phyloP scores from a whole-genome alignment of 92 coral and sea anemone species.

The Actinostola sp. region DNA sequence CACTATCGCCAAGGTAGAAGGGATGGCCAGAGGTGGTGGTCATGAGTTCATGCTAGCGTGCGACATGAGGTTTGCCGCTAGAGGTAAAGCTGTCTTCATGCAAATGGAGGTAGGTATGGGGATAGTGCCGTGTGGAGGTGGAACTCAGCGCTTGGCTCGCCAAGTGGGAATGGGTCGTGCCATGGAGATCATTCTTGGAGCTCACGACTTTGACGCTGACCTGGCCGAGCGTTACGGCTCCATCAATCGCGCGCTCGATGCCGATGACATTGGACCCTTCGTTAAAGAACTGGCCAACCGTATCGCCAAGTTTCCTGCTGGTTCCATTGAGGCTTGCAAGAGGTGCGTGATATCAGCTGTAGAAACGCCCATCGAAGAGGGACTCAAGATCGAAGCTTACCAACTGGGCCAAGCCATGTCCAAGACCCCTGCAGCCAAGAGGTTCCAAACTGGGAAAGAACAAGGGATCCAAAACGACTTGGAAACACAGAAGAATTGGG shows the following conservation, averaged over 20 bases:
- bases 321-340: conserved; percentile 82
- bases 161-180: conserved; percentile 95
- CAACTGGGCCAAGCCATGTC: conserved; percentile 90
- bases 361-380: conserved; percentile 83
- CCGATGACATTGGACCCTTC: conserved; percentile 84
- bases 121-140: conserved; percentile 92
- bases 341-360: conserved; percentile 69
- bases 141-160: conserved; percentile 86
- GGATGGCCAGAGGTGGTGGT: conserved; percentile 92
- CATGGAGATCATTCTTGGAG: conserved; percentile 83
- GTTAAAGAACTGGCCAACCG: conserved; percentile 91
- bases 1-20: conserved; percentile 91
- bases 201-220: conserved; percentile 91
- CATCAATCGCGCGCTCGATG: conserved; percentile 79
- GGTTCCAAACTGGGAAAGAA: conserved; percentile 73
- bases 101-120: conserved; percentile 98
- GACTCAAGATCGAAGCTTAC: conserved; percentile 78
- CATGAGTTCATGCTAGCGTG: conserved; percentile 91
- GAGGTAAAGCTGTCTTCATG: conserved; percentile 90
- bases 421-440: conserved; percentile 72
- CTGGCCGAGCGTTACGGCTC: conserved; percentile 84
- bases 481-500: conserved; percentile 91
- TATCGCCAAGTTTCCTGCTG: conserved; percentile 87
- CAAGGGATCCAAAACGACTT: conserved; percentile 78
- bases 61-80: conserved; percentile 94